Evolutionary conservation across 2,113 vertebrate species (phyloP), one percentile per base, ranked within the genome.

Genomic region (Bungarus multicinctus): DNA sequence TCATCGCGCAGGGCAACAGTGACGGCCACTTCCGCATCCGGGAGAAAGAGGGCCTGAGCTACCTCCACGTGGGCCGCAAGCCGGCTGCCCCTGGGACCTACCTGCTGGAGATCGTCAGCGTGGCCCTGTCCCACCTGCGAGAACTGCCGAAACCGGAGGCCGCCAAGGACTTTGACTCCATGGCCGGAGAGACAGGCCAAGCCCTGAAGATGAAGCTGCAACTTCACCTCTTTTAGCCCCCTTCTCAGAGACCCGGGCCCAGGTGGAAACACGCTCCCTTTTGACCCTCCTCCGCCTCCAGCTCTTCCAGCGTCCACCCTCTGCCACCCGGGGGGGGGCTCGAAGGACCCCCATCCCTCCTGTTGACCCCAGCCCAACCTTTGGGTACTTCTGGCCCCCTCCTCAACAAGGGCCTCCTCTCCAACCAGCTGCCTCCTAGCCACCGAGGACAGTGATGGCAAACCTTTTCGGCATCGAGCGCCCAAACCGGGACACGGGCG

Each of bases 131-230:
- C n/a, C 97, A 97, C 92, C 97, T 97, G 34, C 94, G 97, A 88
- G 97, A 97, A 95, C 97, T 98, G 86, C 98, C 98, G 94, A 97
- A 98, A 96, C 97, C 98, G 52, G 97, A 98, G 97, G 96, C 97
- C 69, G 96, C 98, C 96, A 98, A 99, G 91, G 98, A 99, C 96
- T 97, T 94, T 96, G 96, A 98, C 96, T 98, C 98, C 97, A 98
- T 98, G 96, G 97, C 97, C 47, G 98, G 98, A 52, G 98, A 98
- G 92, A 96, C 98, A 87, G 98, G 98, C 94, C 98, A 97, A 55
- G 98, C 98, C 12, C 98, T 99, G 96, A 96, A 97, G 96, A 98
- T 99, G 97, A 99, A 98, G 97, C 97, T 99, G 85, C 97, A 97
- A 94, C 97, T 99, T 94, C 98, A 98, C 94, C 98, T 99, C 97